Percentiles rank a stretch among this genome's conserved stretches.
These are phyloP conservation scores for Drosophila malerkotliana DNA, from an alignment of 1,140 invertebrate genomes.

Conservation along the genomic window DNA sequence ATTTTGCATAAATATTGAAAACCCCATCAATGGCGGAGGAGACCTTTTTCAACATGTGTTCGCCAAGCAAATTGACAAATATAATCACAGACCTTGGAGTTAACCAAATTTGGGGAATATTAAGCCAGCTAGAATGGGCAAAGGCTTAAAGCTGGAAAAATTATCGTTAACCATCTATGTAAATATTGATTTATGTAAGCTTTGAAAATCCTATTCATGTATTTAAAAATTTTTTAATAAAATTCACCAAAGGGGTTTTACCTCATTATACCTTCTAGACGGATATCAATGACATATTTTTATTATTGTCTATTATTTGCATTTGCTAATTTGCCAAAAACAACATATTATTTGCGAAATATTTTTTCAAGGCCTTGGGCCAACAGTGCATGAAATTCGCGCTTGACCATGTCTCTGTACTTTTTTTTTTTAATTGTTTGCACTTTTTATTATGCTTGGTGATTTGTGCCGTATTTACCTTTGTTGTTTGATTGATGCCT, in stretches of 20 bases:
- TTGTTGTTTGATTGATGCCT: slow-evolving; percentile 43
- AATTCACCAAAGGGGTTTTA: slow-evolving; percentile 14
- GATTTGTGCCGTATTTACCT: slow-evolving; percentile 18
- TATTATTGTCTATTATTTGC: slow-evolving; percentile 28
- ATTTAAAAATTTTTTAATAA: slow-evolving; percentile 3
- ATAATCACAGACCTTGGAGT: slow-evolving; percentile 4
- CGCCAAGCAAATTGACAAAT: slow-evolving; percentile 35
- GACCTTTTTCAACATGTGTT: slow-evolving; percentile 34
- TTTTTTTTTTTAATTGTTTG: slow-evolving; percentile 51
- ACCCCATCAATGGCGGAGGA: neutral
- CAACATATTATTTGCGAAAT: slow-evolving; percentile 57
- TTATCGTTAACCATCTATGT: slow-evolving; percentile 3
- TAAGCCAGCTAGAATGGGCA: slow-evolving; percentile 4
- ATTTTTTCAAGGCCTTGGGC: slow-evolving; percentile 52
- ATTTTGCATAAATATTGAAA: slow-evolving; percentile 33
- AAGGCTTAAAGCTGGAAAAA: slow-evolving; percentile 2
- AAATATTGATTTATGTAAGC: neutral
- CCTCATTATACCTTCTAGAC: slow-evolving; percentile 34
- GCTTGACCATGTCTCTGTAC: slow-evolving; percentile 64
- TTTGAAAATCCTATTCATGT: neutral
- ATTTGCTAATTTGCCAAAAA: slow-evolving; percentile 69
- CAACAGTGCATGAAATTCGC: slow-evolving; percentile 70
- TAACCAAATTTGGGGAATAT: slow-evolving; percentile 26
- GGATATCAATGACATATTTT: slow-evolving; percentile 40
- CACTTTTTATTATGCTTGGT: slow-evolving; percentile 37